Conservation (phyloP, 2,797 vertebrate species). For the Trachops cirrhosus region DNA sequence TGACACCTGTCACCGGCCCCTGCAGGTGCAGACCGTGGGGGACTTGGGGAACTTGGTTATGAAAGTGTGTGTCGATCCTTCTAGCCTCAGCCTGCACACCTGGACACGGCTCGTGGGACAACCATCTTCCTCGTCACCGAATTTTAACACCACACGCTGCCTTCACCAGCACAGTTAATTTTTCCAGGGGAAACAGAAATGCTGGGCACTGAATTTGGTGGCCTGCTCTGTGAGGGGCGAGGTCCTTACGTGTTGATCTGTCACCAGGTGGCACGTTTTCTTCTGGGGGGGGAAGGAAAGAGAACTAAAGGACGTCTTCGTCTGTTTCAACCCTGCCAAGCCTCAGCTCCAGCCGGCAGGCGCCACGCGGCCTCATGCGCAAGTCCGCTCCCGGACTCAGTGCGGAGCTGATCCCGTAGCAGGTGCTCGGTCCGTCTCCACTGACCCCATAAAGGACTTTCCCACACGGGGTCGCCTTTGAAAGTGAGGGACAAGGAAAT, state of each 20-base stretch:
- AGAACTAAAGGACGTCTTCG: neutral
- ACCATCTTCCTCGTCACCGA: slow-evolving; percentile 50
- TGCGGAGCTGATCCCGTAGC: too few species aligned
- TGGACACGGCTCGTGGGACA: slow-evolving; percentile 10
- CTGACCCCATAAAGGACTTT: neutral
- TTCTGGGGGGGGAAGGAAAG: neutral
- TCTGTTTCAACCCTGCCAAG: neutral
- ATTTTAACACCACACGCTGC: neutral
- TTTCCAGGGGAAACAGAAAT: neutral
- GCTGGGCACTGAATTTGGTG: neutral
- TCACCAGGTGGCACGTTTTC: neutral
- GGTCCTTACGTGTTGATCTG: neutral
- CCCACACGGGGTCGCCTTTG: neutral
- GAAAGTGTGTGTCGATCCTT: neutral
- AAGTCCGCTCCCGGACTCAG: neutral
- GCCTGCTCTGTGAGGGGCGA: neutral
- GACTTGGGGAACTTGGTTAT: neutral
- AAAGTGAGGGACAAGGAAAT: neutral
- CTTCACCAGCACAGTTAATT: neutral
- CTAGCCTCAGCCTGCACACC: neutral
- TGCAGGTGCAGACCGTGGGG: neutral
- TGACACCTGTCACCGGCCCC: neutral
- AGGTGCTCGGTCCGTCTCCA: neutral
- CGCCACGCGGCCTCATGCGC: neutral
- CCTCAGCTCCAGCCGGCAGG: neutral